Conservation (phyloP, 2,797 vertebrate genomes). For the Chelidonichthys spinosus region DNA sequence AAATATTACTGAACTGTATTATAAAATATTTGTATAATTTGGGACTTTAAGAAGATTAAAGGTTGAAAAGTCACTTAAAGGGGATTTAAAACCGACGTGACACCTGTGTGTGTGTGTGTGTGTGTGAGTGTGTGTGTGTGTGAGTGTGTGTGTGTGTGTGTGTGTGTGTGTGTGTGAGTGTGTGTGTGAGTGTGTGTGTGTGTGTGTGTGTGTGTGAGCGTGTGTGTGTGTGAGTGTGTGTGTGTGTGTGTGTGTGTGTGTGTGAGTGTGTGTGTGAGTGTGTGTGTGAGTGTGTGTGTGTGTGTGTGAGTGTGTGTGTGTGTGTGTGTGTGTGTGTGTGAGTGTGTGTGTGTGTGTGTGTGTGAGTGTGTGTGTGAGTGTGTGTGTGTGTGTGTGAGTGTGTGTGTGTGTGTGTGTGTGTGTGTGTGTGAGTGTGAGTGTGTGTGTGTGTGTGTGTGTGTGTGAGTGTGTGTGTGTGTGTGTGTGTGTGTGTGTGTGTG, state of each 20-base stretch:
- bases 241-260: slow-evolving; percentile 20
- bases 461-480: slow-evolving; percentile 16
- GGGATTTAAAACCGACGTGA: background rate
- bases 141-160: too few relatives aligned
- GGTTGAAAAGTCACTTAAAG: background rate
- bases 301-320: too few relatives aligned
- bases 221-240: slow-evolving; percentile 42
- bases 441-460: slow-evolving; percentile 9
- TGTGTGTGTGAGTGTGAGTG: slow-evolving; percentile 42
- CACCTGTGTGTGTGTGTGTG: background rate
- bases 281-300: slow-evolving; percentile 45
- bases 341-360: slow-evolving; percentile 24
- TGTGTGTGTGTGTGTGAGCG: background rate
- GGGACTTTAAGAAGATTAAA: background rate
- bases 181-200: background rate
- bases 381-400: slow-evolving; percentile 14
- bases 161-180: too few relatives aligned
- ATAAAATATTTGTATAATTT: background rate
- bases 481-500: slow-evolving; percentile 45
- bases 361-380: slow-evolving; percentile 44
- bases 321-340: slow-evolving; percentile 14
- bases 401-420: slow-evolving; percentile 30
- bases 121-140: too few relatives aligned
- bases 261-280: slow-evolving; percentile 16
- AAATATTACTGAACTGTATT: too few relatives aligned